Evolutionary conservation across 2,888 invertebrate species (phyloP), one percentile per base, ranked within the genome.

Genomic region (Platynereis dumerilii): DNA sequence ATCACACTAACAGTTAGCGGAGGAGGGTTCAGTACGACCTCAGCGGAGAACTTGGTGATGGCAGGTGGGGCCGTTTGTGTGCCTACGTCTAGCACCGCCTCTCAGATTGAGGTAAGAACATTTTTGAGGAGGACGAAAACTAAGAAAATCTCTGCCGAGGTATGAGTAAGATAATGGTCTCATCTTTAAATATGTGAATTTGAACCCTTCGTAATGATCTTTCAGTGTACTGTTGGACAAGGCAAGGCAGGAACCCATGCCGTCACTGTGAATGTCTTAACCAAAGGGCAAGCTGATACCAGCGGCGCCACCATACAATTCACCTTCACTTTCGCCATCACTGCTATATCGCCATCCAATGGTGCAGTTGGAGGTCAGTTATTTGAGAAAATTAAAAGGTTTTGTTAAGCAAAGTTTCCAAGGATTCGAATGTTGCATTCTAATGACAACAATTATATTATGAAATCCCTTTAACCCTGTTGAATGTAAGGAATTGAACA

Each of bases 21-120:
- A 15, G 1, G 62, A 0, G 68, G 68, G 20, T 68, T 68, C 59
- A 44, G 52, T 24, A 44, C 62, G 7, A 34, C 12, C 15, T 15
- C 44, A 3, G 28, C 55, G 10, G 68, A 74, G 28, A 76, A 77
- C 45, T 45, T 27, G 1, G 77, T 80, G 1, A 69, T 53, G 1
- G 69, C 80, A 28, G 79, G 76, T 15, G 76, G 73, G 1, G 72
- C 72, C n/a, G 56, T 52, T 5, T 80, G 80, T 63, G 42, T 58
- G 1, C 72, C 78, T 0, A 62, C 39, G 1, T n/a, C 68, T 0
- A 69, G 74, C 1, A 72, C 70, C 1, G 60, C 68, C 44, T 75
- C 76, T 0, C 28, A 68, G 44, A 68, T 80, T 10, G 34, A 34
- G 34, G 34, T 12, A 34, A 34, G 34, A n/a, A 7, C 34, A 34